Conservation (phyloP, 2,888 invertebrate species). For the Sycophila texana region DNA sequence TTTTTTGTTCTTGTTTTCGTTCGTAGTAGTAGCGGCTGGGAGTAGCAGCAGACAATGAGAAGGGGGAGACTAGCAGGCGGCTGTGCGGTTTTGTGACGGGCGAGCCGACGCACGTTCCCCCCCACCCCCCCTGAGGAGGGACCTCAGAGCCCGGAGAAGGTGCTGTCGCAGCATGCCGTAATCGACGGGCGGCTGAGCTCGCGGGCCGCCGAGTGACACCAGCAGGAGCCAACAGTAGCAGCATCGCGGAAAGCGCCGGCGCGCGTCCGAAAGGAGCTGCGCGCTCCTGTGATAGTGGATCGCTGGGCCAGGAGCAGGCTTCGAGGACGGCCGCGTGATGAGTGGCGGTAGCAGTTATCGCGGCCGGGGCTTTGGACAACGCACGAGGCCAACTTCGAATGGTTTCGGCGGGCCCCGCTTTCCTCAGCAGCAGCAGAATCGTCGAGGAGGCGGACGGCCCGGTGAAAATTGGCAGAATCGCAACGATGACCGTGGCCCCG, state of each 20-base stretch:
- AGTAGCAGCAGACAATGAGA: constrained; percentile 8
- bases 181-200: constrained; percentile 31
- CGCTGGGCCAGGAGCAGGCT: constrained; percentile 14
- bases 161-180: constrained; percentile 51
- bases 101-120: constrained; percentile 9
- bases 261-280: too few species aligned
- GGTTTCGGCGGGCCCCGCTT: constrained; percentile 52
- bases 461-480: constrained; percentile 42
- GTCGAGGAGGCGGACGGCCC: constrained; percentile 25
- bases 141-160: too few species aligned
- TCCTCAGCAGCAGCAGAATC: constrained; percentile 56
- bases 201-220: neutral
- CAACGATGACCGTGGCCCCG: constrained; percentile 14
- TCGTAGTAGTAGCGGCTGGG: constrained; percentile 5
- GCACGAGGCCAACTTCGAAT: constrained; percentile 60
- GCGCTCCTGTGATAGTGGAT: neutral
- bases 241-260: too few species aligned
- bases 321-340: constrained; percentile 47
- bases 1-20: constrained; percentile 41
- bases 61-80: neutral
- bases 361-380: constrained; percentile 67
- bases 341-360: constrained; percentile 64
- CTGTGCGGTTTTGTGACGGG: constrained; percentile 46
- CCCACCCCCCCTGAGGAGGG: neutral
- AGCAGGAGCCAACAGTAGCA: too few species aligned